Conservation (phyloP, 2,888 invertebrate genomes). For the Drosophila emarginata region DNA sequence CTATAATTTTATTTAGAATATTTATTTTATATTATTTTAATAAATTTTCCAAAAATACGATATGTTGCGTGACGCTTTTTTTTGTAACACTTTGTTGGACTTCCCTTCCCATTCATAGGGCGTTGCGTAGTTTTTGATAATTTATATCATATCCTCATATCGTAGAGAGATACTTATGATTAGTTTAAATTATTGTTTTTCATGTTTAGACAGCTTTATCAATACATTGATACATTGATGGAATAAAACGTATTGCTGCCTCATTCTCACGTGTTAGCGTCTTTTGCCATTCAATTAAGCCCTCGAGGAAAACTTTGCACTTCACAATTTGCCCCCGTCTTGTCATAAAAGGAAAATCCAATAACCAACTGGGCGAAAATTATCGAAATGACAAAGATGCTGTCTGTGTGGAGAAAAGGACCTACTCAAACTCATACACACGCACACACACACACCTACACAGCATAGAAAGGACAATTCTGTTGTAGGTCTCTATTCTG, state of each 20-base stretch:
- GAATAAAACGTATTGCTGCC: no score
- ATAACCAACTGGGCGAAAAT: slow-evolving; percentile 58
- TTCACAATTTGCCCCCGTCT: neutral
- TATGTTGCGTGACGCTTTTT: no score
- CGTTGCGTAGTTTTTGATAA: no score
- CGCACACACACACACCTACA: slow-evolving; percentile 7
- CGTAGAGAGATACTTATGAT: no score
- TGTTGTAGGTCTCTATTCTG: slow-evolving; percentile 12
- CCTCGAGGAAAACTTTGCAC: neutral
- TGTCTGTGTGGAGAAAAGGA: neutral
- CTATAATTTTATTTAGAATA: no score
- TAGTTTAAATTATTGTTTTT: no score
- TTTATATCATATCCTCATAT: no score
- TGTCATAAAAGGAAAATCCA: slow-evolving; percentile 22
- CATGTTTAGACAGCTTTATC: no score
- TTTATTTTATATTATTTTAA: no score
- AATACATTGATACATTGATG: neutral
- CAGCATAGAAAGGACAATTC: neutral
- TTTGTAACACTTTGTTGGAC: no score
- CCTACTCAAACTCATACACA: slow-evolving; percentile 7
- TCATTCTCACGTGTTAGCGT: neutral
- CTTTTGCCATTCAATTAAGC: neutral
- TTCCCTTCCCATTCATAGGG: no score
- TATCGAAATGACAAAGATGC: slow-evolving; percentile 59
- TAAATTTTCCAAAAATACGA: no score